These are phyloP conservation scores for Aythya baeri DNA, from an alignment of 2,113 vertebrate species.

Conservation along the genomic window DNA sequence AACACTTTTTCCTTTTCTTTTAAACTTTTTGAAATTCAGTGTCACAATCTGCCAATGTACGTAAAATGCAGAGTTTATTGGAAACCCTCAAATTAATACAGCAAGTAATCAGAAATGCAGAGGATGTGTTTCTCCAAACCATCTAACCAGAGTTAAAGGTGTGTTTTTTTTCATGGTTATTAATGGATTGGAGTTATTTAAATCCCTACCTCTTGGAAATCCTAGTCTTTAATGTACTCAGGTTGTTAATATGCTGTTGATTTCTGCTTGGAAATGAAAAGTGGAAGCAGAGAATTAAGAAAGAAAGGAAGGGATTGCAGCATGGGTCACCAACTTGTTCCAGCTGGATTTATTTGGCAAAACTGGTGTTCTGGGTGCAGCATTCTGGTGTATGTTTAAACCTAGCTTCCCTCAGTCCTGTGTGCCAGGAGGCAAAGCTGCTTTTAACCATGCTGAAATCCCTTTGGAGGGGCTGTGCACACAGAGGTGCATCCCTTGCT, in stretches of 20 bases:
- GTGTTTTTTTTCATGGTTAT: neutral
- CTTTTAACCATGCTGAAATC: neutral
- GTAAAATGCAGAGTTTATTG: neutral
- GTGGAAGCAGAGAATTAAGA: neutral
- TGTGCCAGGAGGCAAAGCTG: neutral
- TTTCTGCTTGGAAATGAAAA: slow-evolving; percentile 22
- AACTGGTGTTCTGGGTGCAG: accelerated
- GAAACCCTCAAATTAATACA: neutral
- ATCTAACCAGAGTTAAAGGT: neutral
- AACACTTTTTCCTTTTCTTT: neutral
- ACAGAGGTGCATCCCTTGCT: neutral
- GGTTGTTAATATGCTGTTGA: neutral
- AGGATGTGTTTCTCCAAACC: neutral
- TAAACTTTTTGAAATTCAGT: neutral
- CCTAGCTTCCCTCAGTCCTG: neutral
- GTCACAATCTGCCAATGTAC: neutral
- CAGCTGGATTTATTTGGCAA: neutral
- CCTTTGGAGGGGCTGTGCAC: neutral
- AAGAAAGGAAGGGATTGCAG: neutral
- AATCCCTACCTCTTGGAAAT: neutral
- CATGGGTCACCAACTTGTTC: neutral
- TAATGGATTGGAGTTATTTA: neutral
- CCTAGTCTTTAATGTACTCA: neutral
- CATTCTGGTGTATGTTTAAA: neutral
- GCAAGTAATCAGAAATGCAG: neutral